A percentile compares a stretch with the other conserved stretches of the same genome.
Evolutionary conservation across 1,140 invertebrate species (phyloP).

Genomic region (Chelonus insularis): DNA sequence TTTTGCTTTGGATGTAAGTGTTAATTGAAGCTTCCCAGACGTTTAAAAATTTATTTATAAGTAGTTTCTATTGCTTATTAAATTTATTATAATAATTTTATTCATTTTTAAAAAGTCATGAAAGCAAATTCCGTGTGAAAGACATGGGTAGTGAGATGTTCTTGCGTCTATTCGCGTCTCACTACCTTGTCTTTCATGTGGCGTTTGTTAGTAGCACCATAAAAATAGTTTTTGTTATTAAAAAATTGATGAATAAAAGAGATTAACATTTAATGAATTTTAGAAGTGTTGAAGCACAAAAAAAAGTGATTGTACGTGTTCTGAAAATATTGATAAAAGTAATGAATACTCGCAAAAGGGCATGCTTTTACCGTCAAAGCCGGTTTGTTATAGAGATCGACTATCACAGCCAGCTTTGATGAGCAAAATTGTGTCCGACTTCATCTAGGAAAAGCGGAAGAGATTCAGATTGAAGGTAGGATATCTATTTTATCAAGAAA

Average conservation of each 20-base stretch:
- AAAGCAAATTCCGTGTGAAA: constrained; percentile 68
- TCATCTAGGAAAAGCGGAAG: too few species aligned
- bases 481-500: too few species aligned
- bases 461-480: too few species aligned
- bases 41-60: neutral
- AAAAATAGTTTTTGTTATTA: too few species aligned
- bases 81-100: constrained; percentile 6
- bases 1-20: constrained; percentile 57
- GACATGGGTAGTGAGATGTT: constrained; percentile 96
- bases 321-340: neutral
- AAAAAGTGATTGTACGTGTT: too few species aligned
- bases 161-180: constrained; percentile 67
- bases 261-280: too few species aligned
- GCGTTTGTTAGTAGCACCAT: constrained; percentile 46
- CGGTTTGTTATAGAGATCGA: constrained; percentile 74
- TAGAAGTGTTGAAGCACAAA: too few species aligned
- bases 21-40: too few species aligned
- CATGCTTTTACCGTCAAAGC: constrained; percentile 70
- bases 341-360: constrained; percentile 30
- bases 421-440: constrained; percentile 66
- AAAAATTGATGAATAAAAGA: too few species aligned
- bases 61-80: too few species aligned
- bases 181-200: constrained; percentile 93
- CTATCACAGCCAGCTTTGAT: constrained; percentile 87
- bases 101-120: constrained; percentile 9